These are phyloP conservation scores for Spilogale gracilis DNA, from an alignment of 2,113 vertebrate genomes.

Conservation along the genomic window DNA sequence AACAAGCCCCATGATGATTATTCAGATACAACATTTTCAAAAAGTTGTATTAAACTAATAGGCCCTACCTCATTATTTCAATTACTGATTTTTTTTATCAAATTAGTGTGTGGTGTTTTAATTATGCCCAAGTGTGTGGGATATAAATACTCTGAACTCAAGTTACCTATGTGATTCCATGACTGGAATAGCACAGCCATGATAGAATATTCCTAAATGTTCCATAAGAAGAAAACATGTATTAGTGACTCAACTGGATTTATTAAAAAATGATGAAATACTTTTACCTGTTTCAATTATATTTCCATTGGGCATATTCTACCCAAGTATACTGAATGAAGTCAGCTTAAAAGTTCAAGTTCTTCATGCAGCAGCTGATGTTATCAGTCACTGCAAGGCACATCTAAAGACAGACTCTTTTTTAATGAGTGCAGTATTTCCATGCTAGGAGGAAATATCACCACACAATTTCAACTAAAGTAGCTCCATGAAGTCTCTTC, in stretches of 20 bases:
- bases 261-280: neutral
- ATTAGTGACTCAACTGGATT: neutral
- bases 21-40: too few relatives aligned
- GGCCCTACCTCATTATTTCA: too few relatives aligned
- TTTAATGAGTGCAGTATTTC: neutral
- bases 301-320: too few relatives aligned
- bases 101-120: too few relatives aligned
- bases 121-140: neutral
- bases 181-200: neutral
- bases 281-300: neutral
- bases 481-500: neutral
- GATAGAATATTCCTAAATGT: neutral
- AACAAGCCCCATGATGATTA: too few relatives aligned
- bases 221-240: neutral
- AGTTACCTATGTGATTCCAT: neutral
- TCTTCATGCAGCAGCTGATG: neutral
- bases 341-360: neutral
- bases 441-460: neutral
- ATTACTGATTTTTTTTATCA: too few relatives aligned
- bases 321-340: neutral
- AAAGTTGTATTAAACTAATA: too few relatives aligned
- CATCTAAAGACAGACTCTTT: neutral
- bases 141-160: neutral
- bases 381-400: neutral
- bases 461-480: neutral